Base-by-base conservation (phyloP, 1,140 invertebrate genomes). In the Aphelinus certus region DNA sequence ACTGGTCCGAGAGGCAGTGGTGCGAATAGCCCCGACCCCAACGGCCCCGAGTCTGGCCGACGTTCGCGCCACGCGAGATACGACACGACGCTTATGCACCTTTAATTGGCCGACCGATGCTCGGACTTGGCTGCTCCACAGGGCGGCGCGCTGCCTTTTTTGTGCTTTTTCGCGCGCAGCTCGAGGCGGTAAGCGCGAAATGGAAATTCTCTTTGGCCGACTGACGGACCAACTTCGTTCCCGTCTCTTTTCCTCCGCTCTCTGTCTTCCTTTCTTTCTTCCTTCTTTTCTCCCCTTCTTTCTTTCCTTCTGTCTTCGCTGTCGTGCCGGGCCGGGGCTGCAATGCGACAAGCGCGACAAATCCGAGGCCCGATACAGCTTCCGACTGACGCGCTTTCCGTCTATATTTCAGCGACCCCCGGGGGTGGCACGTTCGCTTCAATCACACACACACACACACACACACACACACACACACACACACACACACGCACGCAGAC, bases 161-260 rank as follows among this genome's bases (percentile, higher is more conserved):
- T 53, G 51, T 53, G 4, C 9, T 53, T 6, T 53, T 53, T 9
- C 51, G 51, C 51, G 51, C 4, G 51, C 9, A 4, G 4, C 70
- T 56, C 49, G 60, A 42, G 61, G 70, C 70, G 61, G 63, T 53
- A 9, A 6, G 70, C 70, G 61, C 70, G 70, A 71, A 64, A 71
- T 71, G 70, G 70, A 71, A 71, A 71, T 71, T 62, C 70, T 63
- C 68, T 61, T 68, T 68, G 66, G 55, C 4, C 51, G 51, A 26
- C 26, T 26, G 26, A 26, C 51, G 51, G 51, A 9, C 9, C 51
- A 9, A 6, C 51, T 53, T 53, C 9, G 51, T 53, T 53, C 51
- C 51, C 51, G 4, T 53, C 9, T 53, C 51, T 53, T 53, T 53
- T 53, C 51, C 9, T 53, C 9, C 51, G 4, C 51, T 53, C 0